Conservation (phyloP, 2,113 vertebrate genomes). For the Penelope pileata region DNA sequence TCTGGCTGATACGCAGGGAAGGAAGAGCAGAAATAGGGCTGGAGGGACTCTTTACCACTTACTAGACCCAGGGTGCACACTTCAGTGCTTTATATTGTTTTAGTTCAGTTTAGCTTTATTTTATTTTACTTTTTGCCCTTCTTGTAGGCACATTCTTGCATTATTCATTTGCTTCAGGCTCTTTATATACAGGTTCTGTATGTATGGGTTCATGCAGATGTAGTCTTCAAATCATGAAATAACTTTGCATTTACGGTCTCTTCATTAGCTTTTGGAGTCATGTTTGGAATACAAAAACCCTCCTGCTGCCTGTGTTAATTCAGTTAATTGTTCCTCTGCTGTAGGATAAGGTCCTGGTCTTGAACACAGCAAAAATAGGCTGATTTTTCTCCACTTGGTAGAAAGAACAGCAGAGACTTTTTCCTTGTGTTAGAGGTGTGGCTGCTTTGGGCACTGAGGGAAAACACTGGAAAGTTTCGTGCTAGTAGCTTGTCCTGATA, state of each 20-base stretch:
- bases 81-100: background rate
- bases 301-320: background rate
- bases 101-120: background rate
- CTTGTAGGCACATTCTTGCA: background rate
- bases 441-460: background rate
- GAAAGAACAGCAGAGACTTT: background rate
- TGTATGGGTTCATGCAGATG: background rate
- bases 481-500: background rate
- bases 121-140: background rate
- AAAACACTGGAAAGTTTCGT: background rate
- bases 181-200: background rate
- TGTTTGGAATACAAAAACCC: background rate
- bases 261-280: background rate
- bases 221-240: background rate
- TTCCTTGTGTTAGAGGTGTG: background rate
- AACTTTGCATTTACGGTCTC: background rate
- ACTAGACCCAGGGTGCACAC: background rate
- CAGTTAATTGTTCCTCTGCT: background rate
- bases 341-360: background rate
- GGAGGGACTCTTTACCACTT: background rate
- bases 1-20: background rate
- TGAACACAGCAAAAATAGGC: background rate
- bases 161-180: slow-evolving; percentile 4
- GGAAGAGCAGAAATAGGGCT: background rate
- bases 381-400: background rate